A percentile compares a stretch with the other conserved stretches of the same genome.
Evolutionary conservation across 2,797 vertebrate genomes (phyloP).

Genomic region (Scomberomorus guttatus): DNA sequence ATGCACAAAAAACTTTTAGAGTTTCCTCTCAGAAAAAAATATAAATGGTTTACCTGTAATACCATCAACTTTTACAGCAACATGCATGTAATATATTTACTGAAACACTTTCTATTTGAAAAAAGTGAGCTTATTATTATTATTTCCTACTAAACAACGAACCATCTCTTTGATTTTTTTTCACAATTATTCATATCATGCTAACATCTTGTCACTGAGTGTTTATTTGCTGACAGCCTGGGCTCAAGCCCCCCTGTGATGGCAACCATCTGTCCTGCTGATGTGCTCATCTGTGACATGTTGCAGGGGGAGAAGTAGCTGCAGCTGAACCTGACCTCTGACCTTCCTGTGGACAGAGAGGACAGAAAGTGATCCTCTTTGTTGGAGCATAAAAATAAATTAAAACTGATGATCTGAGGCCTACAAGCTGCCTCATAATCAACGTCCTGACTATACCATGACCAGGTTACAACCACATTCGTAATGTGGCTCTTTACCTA

Average conservation of each 20-base stretch:
- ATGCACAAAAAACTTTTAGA: neutral
- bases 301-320: constrained; percentile 31
- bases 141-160: too few relatives aligned
- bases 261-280: constrained; percentile 56
- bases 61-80: neutral
- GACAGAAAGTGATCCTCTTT: neutral
- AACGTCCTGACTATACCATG: neutral
- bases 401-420: neutral
- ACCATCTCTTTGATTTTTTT: neutral
- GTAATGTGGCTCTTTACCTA: neutral
- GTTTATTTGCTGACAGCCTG: constrained; percentile 24
- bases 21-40: neutral
- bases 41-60: neutral
- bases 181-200: neutral
- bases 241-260: constrained; percentile 44
- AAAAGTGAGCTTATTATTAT: too few relatives aligned
- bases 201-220: constrained; percentile 15
- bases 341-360: constrained; percentile 6
- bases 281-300: constrained; percentile 36
- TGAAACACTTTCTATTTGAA: neutral
- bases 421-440: neutral
- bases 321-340: constrained; percentile 38
- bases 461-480: neutral
- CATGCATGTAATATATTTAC: neutral
- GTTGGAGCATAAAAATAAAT: constrained; percentile 17